Evolutionary conservation across 2,888 invertebrate genomes (phyloP).

Genomic region (Hesperia comma): DNA sequence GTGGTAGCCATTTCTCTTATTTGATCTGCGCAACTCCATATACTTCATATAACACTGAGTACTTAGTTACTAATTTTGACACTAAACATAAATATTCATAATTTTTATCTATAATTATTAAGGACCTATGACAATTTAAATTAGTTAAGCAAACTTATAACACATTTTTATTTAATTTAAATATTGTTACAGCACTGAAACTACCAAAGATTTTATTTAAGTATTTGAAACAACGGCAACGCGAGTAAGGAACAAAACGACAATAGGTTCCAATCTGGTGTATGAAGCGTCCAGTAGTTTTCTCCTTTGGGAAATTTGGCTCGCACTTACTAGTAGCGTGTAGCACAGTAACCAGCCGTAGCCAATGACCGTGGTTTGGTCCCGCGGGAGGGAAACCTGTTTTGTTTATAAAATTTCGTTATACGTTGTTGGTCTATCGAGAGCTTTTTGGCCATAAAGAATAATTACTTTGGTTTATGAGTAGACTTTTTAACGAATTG

Average conservation of each 20-base stretch:
- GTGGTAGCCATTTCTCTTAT: too few relatives aligned
- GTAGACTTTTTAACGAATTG: neutral
- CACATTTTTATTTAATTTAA: too few relatives aligned
- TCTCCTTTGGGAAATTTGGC: constrained; percentile 38
- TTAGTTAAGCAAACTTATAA: too few relatives aligned
- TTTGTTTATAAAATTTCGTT: constrained; percentile 23
- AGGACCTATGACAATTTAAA: too few relatives aligned
- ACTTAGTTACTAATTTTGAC: too few relatives aligned
- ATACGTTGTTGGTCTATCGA: neutral
- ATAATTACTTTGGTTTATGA: constrained; percentile 3
- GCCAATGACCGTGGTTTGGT: constrained; percentile 17
- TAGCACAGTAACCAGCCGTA: neutral
- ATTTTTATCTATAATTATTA: too few relatives aligned
- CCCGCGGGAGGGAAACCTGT: constrained; percentile 10
- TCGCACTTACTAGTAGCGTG: constrained; percentile 2
- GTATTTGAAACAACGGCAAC: too few relatives aligned
- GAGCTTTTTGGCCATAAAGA: constrained; percentile 1
- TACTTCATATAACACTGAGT: too few relatives aligned
- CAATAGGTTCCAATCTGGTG: constrained; percentile 24
- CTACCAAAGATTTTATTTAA: too few relatives aligned
- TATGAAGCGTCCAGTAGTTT: constrained; percentile 20
- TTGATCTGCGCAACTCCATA: too few relatives aligned
- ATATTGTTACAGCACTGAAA: too few relatives aligned
- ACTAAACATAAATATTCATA: too few relatives aligned
- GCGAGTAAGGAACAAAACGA: neutral